These are phyloP conservation scores for Phrynosoma blainvillii DNA, from an alignment of 2,113 vertebrate species.

Conservation along the genomic window DNA sequence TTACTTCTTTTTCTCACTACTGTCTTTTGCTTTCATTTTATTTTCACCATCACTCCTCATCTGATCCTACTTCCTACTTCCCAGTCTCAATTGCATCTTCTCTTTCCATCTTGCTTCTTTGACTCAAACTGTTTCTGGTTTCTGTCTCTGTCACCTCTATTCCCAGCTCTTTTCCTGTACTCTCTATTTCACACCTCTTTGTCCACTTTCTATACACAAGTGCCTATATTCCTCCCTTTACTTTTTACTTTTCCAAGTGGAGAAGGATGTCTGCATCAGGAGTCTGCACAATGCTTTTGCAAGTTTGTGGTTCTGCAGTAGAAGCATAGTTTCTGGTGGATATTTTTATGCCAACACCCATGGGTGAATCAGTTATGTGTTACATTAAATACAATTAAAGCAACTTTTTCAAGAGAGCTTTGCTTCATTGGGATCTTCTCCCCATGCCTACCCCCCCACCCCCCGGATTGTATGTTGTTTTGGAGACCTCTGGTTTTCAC, in stretches of 20 bases:
- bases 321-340: background rate
- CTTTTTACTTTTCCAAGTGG: background rate
- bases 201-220: background rate
- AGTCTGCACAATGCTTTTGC: background rate
- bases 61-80: background rate
- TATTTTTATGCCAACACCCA: background rate
- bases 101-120: background rate
- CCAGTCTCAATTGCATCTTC: background rate
- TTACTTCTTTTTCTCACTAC: background rate
- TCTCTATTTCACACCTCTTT: background rate
- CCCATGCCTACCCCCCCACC: no score
- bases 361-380: background rate
- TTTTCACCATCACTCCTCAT: background rate
- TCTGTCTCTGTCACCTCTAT: background rate
- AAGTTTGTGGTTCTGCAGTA: background rate
- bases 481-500: no score
- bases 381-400: no score
- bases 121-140: background rate
- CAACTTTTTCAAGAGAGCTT: no score
- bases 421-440: no score
- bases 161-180: background rate
- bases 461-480: no score
- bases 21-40: background rate
- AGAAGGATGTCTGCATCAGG: background rate
- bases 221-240: background rate